Conservation (phyloP, 2,888 invertebrate species). For the Trissolcus brochymenae region DNA sequence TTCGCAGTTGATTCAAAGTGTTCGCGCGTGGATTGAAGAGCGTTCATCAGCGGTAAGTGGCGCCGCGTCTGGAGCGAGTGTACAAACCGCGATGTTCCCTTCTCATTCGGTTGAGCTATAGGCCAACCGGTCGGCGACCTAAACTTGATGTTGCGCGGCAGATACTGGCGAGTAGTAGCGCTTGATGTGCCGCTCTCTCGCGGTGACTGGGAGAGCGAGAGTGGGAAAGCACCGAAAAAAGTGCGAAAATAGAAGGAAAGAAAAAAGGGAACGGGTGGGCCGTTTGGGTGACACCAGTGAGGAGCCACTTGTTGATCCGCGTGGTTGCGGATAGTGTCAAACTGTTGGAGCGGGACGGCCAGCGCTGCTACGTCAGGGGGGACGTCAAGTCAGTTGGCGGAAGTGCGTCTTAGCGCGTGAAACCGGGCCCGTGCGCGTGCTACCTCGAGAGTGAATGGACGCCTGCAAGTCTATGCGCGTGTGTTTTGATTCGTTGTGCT, state of each 20-base stretch:
- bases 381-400: slow-evolving; percentile 7
- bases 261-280: neutral
- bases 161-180: slow-evolving; percentile 46
- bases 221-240: slow-evolving; percentile 25
- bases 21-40: neutral
- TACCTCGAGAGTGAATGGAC: slow-evolving; percentile 70
- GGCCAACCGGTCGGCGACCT: slow-evolving; percentile 39
- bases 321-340: neutral
- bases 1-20: too few relatives aligned
- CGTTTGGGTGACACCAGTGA: slow-evolving; percentile 1
- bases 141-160: slow-evolving; percentile 28
- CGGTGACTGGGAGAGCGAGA: slow-evolving; percentile 45
- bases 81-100: slow-evolving; percentile 20
- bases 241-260: slow-evolving; percentile 8
- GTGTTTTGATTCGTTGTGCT: slow-evolving; percentile 93
- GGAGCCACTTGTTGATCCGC: slow-evolving; percentile 22
- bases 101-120: slow-evolving; percentile 22
- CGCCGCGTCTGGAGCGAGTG: slow-evolving; percentile 26
- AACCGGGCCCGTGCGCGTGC: slow-evolving; percentile 28
- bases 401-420: slow-evolving; percentile 11
- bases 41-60: slow-evolving; percentile 10
- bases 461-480: slow-evolving; percentile 89
- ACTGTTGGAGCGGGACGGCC: neutral
- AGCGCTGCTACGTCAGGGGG: neutral
- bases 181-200: slow-evolving; percentile 46